Evolutionary conservation across 2,113 vertebrate species (phyloP), one percentile per base, ranked within the genome.

Genomic region (Muscicapa adusta): DNA sequence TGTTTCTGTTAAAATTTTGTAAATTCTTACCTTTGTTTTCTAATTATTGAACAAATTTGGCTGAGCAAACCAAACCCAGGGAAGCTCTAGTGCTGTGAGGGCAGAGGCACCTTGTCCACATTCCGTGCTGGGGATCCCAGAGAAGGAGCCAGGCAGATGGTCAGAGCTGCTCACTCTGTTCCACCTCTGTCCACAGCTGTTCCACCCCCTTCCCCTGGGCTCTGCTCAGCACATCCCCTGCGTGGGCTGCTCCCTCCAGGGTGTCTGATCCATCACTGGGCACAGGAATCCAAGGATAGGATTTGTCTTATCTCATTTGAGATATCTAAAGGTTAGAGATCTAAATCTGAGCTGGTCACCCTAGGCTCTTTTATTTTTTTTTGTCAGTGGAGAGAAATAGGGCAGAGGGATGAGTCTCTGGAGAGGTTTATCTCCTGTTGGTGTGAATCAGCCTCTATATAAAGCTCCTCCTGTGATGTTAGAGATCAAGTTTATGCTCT

Each of bases 231-330:
- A 24, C 1, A 0, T 13, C 7, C 8, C 6, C 18, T 34, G 28
- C 26, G 28, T 36, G 24, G 20, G 51, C n/a, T 68, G 5, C 13
- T 91, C 23, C 50, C 26, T 70, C 61, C 33, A 34, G 36, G 45
- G 25, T 4, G 11, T 8, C 47, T 54, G 48, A 53, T 85, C 24
- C 23, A 61, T 65, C 45, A 14, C 43, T 23, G 19, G 10, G 48
- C 61, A 74, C 20, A 63, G 51, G 33, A 89, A 60, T 70, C 5
- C 10, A 50, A 8, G 7, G 9, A 14, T 34, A 24, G 50, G 34
- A 74, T 84, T 83, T 89, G 56, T 81, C 56, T 86, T 95, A 67
- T 34, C 51, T 89, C 80, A 80, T 68, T 51, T 83, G 40, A 85
- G 76, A 38, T 71, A 78, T 53, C 66, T 87, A 48, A 94, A 85